Base-by-base conservation (phyloP, 2,888 invertebrate species). In the Flexamia atlantica region DNA sequence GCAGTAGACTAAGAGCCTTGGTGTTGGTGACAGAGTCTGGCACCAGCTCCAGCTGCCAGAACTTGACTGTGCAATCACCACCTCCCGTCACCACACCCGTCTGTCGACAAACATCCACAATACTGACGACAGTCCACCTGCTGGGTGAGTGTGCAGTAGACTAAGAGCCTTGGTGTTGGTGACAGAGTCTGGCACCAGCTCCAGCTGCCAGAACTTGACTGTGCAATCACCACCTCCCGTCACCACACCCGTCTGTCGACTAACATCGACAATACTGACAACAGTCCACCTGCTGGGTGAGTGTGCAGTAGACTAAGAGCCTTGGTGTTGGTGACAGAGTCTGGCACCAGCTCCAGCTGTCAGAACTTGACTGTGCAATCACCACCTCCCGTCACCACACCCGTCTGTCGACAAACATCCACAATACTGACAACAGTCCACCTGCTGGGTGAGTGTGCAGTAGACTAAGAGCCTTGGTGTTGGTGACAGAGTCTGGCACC, bases 191-290 rank as follows among this genome's bases (percentile, higher is more conserved):
- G 93, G 92, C 60, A 97, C 93, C 17, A 98, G 91, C 89, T 98
- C 97, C 89, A 98, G 98, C 84, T 95, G 94, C 99, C 99, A 99
- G 88, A 98, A 94, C 90, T 98, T 98, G 0, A 98, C 95, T 0
- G 95, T 95, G 86, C 95, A 94, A 89, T 99, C 99, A 0, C 95
- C 95, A 83, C 98, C 95, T 0, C 97, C 98, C 1, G 97, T 95
- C 10, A 94, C 94, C 88, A 97, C 94, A 0, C 97, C 96, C 88
- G 94, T 91, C 95, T 95, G 89, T 2, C 46, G 12, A 46, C 12
- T 14, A 2, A 46, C 12, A 46, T 17, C 3, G 12, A 46, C 40
- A 40, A 9, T 40, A n/a, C n/a, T n/a, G n/a, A n/a, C n/a, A n/a
- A n/a, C n/a, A n/a, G n/a, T 98, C 96, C 85, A 99, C 90, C 89